These are phyloP conservation scores for Coptodon rendalli DNA, from an alignment of 2,113 vertebrate species.

Conservation along the genomic window DNA sequence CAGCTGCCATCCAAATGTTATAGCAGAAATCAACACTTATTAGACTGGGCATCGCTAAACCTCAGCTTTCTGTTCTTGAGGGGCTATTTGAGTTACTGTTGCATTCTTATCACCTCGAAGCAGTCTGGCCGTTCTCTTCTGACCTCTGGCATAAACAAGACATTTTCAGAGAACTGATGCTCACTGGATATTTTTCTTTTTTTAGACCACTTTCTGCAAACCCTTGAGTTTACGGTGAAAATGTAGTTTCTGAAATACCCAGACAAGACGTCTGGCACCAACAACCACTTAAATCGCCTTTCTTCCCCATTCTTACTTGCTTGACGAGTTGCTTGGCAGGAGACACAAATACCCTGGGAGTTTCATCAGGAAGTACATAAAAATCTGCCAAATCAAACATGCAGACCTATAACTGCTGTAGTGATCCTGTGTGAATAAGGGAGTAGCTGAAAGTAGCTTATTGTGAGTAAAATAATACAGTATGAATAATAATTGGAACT, in stretches of 20 bases:
- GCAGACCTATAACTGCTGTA: neutral
- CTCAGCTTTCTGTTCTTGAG: neutral
- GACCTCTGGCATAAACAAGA: neutral
- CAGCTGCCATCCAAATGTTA: neutral
- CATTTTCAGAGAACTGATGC: neutral
- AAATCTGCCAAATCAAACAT: neutral
- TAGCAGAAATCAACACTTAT: neutral
- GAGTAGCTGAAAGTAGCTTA: neutral
- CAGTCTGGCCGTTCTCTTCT: neutral
- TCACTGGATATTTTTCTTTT: neutral
- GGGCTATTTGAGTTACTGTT: neutral
- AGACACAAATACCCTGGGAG: neutral
- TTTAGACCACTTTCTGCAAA: neutral
- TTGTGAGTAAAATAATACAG: neutral
- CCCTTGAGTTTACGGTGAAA: neutral
- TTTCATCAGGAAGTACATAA: neutral
- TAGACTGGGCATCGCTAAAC: neutral
- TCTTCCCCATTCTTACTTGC: neutral
- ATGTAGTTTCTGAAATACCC: neutral
- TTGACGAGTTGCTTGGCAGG: neutral
- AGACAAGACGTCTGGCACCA: neutral
- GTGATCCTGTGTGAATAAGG: neutral
- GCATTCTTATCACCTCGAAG: neutral
- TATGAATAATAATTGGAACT: neutral
- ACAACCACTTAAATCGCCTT: neutral